Base-by-base conservation (phyloP, 2,888 invertebrate species). In the Apamea epomidion region DNA sequence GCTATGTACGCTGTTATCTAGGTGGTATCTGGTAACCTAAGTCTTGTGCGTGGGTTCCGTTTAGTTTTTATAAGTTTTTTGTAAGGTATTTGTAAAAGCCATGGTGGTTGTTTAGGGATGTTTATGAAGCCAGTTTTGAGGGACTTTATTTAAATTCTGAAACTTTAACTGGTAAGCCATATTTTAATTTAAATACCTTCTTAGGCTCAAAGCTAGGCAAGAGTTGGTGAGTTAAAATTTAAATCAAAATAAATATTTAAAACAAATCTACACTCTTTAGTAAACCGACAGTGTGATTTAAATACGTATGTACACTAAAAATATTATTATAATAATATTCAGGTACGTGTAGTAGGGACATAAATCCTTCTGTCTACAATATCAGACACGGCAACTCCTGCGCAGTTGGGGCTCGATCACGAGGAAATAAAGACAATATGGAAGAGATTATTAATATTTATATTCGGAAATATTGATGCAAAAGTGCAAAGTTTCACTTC, bases 351-450 rank as follows among this genome's bases (percentile, higher is more conserved):
- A 85, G 88, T 80, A 83, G 74, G 86, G 72, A 75, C 87, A 92
- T 93, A 93, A 93, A 93, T 93, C 92, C 83, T 91, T 87, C 84
- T 87, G 92, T 91, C 92, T 76, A 88, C 84, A 88, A 89, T 92
- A 92, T 91, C 92, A 87, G 90, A 88, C 88, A 82, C 84, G 86
- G 90, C 89, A 91, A 93, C 92, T 93, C 91, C 89, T 86, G 92
- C 92, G 88, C 93, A 91, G 93, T 91, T 84, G 93, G 93, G 87
- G 91, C 87, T 82, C 87, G 77, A 81, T 81, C 85, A 89, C 85
- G 87, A 78, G 74, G 89, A 87, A 87, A 89, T 91, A 87, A 83
- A 86, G 87, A 84, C 83, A 87, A 84, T 84, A 88, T 90, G 90
- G 90, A 89, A 90, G 88, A 78, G 78, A 77, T 81, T 76, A 85